Evolutionary conservation across 2,888 invertebrate species (phyloP).

Genomic region (Nephrotoma appendiculata): DNA sequence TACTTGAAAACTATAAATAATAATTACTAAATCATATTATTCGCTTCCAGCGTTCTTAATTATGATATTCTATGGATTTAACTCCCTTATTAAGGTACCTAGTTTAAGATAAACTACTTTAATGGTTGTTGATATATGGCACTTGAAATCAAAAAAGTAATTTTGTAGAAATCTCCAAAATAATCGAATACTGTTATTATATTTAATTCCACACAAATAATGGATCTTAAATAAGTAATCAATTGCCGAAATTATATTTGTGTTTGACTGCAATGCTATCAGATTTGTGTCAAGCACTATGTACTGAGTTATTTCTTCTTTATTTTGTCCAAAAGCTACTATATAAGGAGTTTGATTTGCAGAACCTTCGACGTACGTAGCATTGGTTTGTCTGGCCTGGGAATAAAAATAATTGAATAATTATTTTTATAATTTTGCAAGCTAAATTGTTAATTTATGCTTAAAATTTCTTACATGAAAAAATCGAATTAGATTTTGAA

Average conservation of each 20-base stretch:
- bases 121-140: background rate
- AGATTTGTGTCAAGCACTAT: background rate
- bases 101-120: background rate
- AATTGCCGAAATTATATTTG: background rate
- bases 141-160: background rate
- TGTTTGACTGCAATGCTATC: no score
- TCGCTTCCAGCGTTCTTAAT: background rate
- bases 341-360: background rate
- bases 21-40: background rate
- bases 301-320: background rate
- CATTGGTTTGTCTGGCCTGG: background rate
- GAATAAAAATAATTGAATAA: background rate
- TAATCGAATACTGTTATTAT: background rate
- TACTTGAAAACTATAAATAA: background rate
- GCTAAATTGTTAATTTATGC: background rate
- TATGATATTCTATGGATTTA: background rate
- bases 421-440: background rate
- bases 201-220: background rate
- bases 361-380: background rate
- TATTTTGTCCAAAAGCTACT: background rate
- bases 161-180: background rate
- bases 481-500: background rate
- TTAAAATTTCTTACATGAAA: background rate
- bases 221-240: background rate
- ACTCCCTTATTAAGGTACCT: background rate